Evolutionary conservation across 1,140 invertebrate species (phyloP).

Genomic region (Brachionus rotundiformis): DNA sequence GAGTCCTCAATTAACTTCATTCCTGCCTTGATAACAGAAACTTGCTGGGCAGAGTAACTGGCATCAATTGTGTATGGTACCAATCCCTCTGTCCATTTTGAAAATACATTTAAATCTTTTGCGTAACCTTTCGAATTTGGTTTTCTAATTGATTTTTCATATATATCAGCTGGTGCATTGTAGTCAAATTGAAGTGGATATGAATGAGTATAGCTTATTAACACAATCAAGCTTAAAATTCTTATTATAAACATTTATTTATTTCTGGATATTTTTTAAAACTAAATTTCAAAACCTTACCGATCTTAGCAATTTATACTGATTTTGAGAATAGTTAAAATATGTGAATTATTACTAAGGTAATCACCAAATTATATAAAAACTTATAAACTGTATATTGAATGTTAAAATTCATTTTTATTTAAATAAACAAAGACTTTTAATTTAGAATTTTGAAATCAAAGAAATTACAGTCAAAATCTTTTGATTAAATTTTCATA

Average conservation of each 20-base stretch:
- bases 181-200: background rate
- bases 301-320: too few species aligned
- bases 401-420: too few species aligned
- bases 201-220: background rate
- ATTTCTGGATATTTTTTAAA: too few species aligned
- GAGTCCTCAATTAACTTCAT: slow-evolving; percentile 16
- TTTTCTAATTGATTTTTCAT: background rate
- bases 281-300: too few species aligned
- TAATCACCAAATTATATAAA: too few species aligned
- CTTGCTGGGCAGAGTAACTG: background rate
- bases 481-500: too few species aligned
- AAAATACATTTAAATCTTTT: background rate
- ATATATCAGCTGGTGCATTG: background rate
- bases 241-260: background rate
- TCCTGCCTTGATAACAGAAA: background rate
- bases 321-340: too few species aligned
- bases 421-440: too few species aligned
- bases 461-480: too few species aligned
- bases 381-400: too few species aligned
- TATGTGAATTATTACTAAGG: too few species aligned
- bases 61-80: slow-evolving; percentile 14
- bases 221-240: background rate
- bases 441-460: too few species aligned
- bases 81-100: slow-evolving; percentile 10
- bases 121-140: background rate